Base-by-base conservation (phyloP, 2,797 vertebrate genomes). In the Monodelphis domestica region DNA sequence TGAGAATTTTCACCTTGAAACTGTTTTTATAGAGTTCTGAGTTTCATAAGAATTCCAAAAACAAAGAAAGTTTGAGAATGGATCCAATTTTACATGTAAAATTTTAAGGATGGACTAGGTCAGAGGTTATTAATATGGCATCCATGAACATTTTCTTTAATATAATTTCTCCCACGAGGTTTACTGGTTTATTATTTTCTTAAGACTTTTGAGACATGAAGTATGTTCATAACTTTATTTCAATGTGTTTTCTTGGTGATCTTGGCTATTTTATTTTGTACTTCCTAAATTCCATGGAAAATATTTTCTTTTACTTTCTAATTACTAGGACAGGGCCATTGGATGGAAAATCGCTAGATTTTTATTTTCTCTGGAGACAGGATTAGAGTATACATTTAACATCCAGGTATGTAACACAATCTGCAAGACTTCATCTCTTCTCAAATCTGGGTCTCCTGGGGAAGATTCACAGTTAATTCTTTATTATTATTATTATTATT, bases 401-500 rank as follows among this genome's bases (percentile, higher is more conserved):
- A 78, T 26, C 21, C 70, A 26, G n/a, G 21, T 21, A 7, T 78
- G 70, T 45, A 78, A 78, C 17, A 9, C 9, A 63, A 12, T 96
- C 92, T 95, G 21, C 93, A 92, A 87, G 90, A 93, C 88, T 92
- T 95, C 91, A 93, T 96, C 94, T 93, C 56, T 92, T 96, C 87
- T 53, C 33, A 91, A 95, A 91, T 54, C 63, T 87, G 54, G 5
- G 1, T 96, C 95, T n/a, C 63, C 91, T 91, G 92, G 33, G 29
- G 26, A 92, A 14, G 88, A 28, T 78, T 95, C 63, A 70, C 55
- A 54, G 14, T 63, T n/a, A 50, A 89, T 59, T 93, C 15, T 24
- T 70, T n/a, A n/a, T n/a, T n/a, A n/a, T n/a, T n/a, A n/a, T 17
- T 70, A n/a, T n/a, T n/a, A n/a, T n/a, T n/a, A n/a, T 95, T 33